These are phyloP conservation scores for Caenorhabditis macrosperma DNA, from an alignment of 2,888 invertebrate species.

Conservation along the genomic window DNA sequence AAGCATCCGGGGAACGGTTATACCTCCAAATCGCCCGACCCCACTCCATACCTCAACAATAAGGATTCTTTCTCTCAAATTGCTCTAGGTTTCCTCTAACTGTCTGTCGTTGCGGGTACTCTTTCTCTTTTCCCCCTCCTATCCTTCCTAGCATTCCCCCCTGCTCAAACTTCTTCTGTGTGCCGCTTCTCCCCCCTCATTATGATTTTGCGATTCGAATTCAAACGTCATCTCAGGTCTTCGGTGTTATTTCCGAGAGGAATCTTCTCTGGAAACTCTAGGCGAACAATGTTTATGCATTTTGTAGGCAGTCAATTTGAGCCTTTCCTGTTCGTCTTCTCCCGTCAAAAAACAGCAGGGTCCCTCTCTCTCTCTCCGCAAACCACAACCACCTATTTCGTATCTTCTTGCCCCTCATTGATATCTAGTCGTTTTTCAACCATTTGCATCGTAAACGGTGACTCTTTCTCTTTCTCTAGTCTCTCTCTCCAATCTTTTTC, in stretches of 20 bases:
- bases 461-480: background rate
- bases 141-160: background rate
- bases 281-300: conserved; percentile 50
- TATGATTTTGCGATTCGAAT: conserved; percentile 5
- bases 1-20: conserved; percentile 75
- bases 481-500: background rate
- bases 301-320: conserved; percentile 53
- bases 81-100: conserved; percentile 14
- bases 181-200: background rate
- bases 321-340: conserved; percentile 28
- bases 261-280: conserved; percentile 21
- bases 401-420: conserved; percentile 1
- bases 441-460: conserved; percentile 45
- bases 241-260: background rate
- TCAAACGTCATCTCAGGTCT: background rate
- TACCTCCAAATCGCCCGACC: conserved; percentile 79
- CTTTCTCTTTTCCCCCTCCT: background rate
- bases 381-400: background rate
- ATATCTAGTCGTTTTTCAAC: conserved; percentile 27
- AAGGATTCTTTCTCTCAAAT: background rate
- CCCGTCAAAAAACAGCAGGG: conserved; percentile 23
- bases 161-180: conserved; percentile 9
- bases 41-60: conserved; percentile 51
- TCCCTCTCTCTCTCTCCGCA: background rate
- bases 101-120: conserved; percentile 6